phyloP scores from a whole-genome alignment of 2,888 invertebrate genomes.

The Netelia fuscicornis region DNA sequence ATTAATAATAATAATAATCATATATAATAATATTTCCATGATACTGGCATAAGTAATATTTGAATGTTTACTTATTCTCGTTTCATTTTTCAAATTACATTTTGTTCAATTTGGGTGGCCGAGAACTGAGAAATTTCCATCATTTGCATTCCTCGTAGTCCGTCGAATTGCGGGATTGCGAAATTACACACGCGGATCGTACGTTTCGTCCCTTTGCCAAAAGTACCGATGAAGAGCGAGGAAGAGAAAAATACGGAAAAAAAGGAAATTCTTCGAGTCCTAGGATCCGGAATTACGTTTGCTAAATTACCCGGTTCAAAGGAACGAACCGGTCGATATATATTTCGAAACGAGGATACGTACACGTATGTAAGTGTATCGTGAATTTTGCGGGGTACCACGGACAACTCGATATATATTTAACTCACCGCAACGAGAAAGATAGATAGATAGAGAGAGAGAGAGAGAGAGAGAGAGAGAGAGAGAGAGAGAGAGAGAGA shows the following conservation, averaged over 20 bases:
- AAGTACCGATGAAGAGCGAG: not conserved
- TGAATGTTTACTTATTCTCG: too few species aligned
- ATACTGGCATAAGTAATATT: too few species aligned
- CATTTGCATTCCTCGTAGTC: too few species aligned
- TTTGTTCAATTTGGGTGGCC: too few species aligned
- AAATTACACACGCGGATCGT: conserved; percentile 7
- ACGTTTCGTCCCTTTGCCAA: not conserved
- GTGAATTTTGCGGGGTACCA: conserved; percentile 26
- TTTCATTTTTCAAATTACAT: too few species aligned
- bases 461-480: not conserved
- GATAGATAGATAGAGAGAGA: too few species aligned
- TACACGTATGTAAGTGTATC: not conserved
- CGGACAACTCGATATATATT: conserved; percentile 40
- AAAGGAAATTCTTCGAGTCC: conserved; percentile 3
- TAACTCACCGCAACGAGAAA: not conserved
- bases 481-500: not conserved
- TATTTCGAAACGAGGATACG: conserved; percentile 38
- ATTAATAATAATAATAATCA: too few species aligned
- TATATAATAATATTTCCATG: too few species aligned
- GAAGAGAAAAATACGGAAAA: conserved; percentile 12
- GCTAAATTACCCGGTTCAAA: conserved; percentile 36
- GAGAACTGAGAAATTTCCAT: too few species aligned
- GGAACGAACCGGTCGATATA: conserved; percentile 40
- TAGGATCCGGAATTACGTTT: conserved; percentile 56
- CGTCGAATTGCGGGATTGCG: not conserved